Base-by-base conservation (phyloP, 1,140 invertebrate genomes). In the Camponotus floridanus region DNA sequence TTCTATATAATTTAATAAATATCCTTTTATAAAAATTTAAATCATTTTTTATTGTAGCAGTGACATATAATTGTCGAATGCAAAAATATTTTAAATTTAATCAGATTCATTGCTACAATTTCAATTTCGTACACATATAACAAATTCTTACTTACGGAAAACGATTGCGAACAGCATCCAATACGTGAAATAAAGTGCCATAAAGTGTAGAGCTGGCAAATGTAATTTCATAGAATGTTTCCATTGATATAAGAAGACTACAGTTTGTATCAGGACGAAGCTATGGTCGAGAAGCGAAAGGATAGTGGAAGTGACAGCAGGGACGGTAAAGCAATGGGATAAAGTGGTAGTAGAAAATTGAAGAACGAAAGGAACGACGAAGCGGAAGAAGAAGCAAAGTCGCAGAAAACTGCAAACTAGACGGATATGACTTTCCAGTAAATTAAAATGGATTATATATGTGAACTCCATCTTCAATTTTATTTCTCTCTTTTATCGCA, bases 361-460 rank as follows among this genome's bases (percentile, higher is more conserved):
- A 87, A 90, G 83, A 86, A 85, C 51, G 45, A 51, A 67, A 79
- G 31, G 36, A 67, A 67, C 51, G 55, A 51, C 45, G 62, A 48
- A 55, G 51, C 45, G 67, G 31, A 45, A 62, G 62, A 61, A 33
- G 55, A 51, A 65, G 51, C 48, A 21, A 67, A 84, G 78, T 87
- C 65, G 78, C 86, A 33, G 85, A 88, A 91, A 93, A 91, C 86
- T 92, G 92, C 91, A 89, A 92, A 88, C 91, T 92, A 92, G 91
- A 94, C 91, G 90, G 88, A 93, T 94, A 92, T 93, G 92, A 93
- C 92, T 91, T 76, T 65, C 81, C 85, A 90, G 89, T 93, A 93
- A 94, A 94, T 94, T 94, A 94, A 94, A 94, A 93, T 93, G 92
- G 91, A 94, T 94, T 93, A 93, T 93, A 93, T 93, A 93, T 94